phyloP scores from a whole-genome alignment of 1,140 invertebrate species.

The Ostrea denselamellosa region DNA sequence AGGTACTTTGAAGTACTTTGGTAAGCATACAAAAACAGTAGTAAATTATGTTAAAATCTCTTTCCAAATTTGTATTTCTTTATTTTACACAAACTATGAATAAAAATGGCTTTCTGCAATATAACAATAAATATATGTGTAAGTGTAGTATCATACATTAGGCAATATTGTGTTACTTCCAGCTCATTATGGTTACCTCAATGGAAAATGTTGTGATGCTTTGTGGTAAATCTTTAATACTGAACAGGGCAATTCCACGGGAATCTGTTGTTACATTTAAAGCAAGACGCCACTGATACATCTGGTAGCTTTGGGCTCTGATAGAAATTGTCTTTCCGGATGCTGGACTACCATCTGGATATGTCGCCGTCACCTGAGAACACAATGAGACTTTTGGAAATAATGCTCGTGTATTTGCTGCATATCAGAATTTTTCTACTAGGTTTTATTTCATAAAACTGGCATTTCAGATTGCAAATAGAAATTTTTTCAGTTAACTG shows the following conservation, averaged over 20 bases:
- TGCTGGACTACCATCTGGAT: constrained; percentile 74
- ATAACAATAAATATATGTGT: too few species aligned
- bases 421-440: background rate
- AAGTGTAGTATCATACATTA: background rate
- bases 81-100: background rate
- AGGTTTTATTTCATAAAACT: too few species aligned
- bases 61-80: background rate
- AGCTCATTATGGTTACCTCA: constrained; percentile 41
- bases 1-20: too few species aligned
- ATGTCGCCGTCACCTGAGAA: constrained; percentile 71
- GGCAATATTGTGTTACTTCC: background rate
- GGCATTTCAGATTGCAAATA: too few species aligned
- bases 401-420: background rate
- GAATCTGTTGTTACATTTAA: constrained; percentile 72
- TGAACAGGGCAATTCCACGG: constrained; percentile 66
- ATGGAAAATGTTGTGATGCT: constrained; percentile 58
- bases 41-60: background rate
- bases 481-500: too few species aligned
- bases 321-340: constrained; percentile 71
- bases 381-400: background rate
- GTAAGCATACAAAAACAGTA: background rate
- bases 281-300: constrained; percentile 56
- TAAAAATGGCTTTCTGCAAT: background rate
- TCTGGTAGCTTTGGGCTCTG: constrained; percentile 51
- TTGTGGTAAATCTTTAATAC: constrained; percentile 59